These are phyloP conservation scores for Torymus aiolomorphi DNA, from an alignment of 2,888 invertebrate genomes.

Conservation along the genomic window DNA sequence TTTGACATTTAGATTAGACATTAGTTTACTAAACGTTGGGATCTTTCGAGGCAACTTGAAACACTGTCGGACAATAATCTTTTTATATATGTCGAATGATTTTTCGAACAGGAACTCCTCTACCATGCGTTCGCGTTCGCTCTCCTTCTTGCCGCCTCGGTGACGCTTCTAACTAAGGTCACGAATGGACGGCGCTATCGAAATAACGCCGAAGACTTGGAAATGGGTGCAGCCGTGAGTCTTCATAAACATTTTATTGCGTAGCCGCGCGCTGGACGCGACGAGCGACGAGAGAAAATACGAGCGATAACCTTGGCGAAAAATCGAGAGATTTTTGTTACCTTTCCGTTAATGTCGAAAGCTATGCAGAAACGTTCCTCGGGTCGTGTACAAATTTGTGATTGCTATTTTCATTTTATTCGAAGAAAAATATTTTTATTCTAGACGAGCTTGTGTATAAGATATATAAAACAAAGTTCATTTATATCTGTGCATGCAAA, in stretches of 20 bases:
- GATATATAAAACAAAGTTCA: no score
- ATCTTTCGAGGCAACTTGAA: no score
- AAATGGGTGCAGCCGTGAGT: conserved; percentile 86
- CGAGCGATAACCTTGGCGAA: background rate
- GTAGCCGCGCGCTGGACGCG: background rate
- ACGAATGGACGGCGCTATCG: conserved; percentile 23
- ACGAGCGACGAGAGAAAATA: background rate
- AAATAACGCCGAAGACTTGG: conserved; percentile 69
- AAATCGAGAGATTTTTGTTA: no score
- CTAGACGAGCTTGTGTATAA: no score
- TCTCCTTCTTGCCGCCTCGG: conserved; percentile 83
- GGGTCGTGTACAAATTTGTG: no score
- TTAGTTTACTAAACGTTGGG: no score
- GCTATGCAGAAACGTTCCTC: no score
- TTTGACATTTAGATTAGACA: no score
- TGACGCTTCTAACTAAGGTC: conserved; percentile 78
- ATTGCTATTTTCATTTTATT: no score
- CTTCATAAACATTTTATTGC: conserved; percentile 49
- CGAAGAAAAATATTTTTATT: no score
- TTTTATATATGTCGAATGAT: conserved; percentile 13
- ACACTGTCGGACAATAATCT: background rate
- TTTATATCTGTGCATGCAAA: no score
- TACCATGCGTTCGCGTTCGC: conserved; percentile 87
- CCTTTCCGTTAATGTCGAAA: no score
- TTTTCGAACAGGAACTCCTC: conserved; percentile 84